A percentile compares a stretch with the other conserved stretches of the same genome.
phyloP scores from a whole-genome alignment of 2,888 invertebrate genomes.

The Papilio demoleus region DNA sequence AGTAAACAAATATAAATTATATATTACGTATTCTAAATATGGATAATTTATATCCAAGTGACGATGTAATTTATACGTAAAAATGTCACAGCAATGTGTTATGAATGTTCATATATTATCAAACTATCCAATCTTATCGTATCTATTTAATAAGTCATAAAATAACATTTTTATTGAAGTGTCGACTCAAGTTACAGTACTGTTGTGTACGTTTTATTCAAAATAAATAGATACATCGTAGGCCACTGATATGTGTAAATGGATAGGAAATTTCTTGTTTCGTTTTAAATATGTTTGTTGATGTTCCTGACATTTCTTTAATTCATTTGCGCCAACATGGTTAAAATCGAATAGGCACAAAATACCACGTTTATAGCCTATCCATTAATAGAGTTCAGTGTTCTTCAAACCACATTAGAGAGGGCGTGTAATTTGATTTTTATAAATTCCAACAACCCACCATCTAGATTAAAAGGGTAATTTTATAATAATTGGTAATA shows the following conservation, averaged over 20 bases:
- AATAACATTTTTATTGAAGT: background rate
- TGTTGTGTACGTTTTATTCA: too few relatives aligned
- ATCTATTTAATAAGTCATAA: slow-evolving; percentile 21
- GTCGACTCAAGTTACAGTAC: too few relatives aligned
- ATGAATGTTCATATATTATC: background rate
- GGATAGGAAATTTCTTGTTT: too few relatives aligned
- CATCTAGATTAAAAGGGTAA: slow-evolving; percentile 37
- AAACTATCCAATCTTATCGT: background rate
- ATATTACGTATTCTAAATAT: background rate
- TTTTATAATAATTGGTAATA: slow-evolving; percentile 33
- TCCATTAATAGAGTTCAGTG: slow-evolving; percentile 13
- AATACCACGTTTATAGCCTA: too few relatives aligned
- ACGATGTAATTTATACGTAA: background rate
- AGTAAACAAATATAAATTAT: too few relatives aligned
- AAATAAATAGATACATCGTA: too few relatives aligned
- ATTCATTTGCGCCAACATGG: too few relatives aligned
- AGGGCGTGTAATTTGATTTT: slow-evolving; percentile 26
- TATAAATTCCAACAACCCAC: slow-evolving; percentile 11
- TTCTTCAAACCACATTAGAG: slow-evolving; percentile 32
- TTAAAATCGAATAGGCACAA: too few relatives aligned
- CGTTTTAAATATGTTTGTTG: too few relatives aligned
- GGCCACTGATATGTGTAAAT: too few relatives aligned
- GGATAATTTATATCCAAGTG: background rate
- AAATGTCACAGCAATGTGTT: background rate
- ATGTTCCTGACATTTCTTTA: too few relatives aligned